Evolutionary conservation across 1,140 invertebrate species (phyloP), one percentile per base, ranked within the genome.

Genomic region (Drosophila setifemur): DNA sequence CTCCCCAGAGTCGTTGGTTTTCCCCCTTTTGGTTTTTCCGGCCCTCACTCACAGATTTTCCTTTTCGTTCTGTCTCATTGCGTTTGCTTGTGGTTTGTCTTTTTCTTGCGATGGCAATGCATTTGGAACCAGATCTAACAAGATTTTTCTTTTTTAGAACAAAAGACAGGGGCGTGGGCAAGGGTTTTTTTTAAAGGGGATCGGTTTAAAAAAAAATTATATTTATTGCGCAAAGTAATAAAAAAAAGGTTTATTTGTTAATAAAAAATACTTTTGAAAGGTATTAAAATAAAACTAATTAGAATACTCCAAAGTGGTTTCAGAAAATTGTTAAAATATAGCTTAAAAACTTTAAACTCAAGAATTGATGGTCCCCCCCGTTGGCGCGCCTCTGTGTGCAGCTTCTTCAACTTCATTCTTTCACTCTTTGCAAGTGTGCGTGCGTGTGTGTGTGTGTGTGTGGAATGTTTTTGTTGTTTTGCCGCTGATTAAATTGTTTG

Each of bases 401-500:
- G 63, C 31, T 64, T 63, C 29, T 31, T 35, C 29, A 28, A 11
- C 18, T 18, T 16, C 31, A 61, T 11, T 21, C 28, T 37, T 23
- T 33, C 9, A n/a, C 5, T 21, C 2, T 42, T 11, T 11, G 9
- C n/a, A n/a, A n/a, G n/a, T n/a, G n/a, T n/a, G 5, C 9, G n/a
- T 58, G 47, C 42, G 9, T 21, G n/a, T 16, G 25, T 35, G 26
- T 43, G 28, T 61, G 50, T 43, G 53, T 63, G 60, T 61, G 29
- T 61, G 55, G 48, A 48, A 64, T 63, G 60, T 64, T 70, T 64
- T 71, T 76, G 73, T 79, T 77, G 73, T 73, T 50, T 57, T 64
- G 61, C 49, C 74, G 61, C 74, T 78, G 75, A 79, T 79, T 79
- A 79, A 79, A 79, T 81, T 81, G 75, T 75, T 79, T 79, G 63